phyloP scores from a whole-genome alignment of 1,140 invertebrate species.

The Pseudobourletiella spinata region DNA sequence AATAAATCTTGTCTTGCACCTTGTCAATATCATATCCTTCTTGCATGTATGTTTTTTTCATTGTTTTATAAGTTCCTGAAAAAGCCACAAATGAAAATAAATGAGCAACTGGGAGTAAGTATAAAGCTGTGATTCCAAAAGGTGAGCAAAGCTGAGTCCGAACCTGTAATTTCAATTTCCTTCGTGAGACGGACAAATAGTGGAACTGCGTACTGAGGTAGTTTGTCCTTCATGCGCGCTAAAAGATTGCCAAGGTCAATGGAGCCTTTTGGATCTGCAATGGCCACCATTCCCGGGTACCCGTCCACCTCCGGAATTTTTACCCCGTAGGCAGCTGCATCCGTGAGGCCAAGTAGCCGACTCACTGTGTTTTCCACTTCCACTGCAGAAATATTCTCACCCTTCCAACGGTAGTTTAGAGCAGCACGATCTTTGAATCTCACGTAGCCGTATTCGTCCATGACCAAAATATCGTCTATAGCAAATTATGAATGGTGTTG shows the following conservation, averaged over 20 bases:
- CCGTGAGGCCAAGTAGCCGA: conserved; percentile 69
- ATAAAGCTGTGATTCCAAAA: neutral
- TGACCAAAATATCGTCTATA: conserved; percentile 51
- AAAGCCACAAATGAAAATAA: neutral
- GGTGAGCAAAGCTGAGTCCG: conserved; percentile 24
- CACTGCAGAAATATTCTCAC: conserved; percentile 97
- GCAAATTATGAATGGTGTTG: neutral
- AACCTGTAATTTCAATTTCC: conserved; percentile 17
- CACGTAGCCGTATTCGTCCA: conserved; percentile 53
- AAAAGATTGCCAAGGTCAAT: conserved; percentile 58
- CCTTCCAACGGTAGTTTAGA: conserved; percentile 73
- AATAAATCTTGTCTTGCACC: conserved; percentile 69
- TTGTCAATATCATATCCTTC: conserved; percentile 75
- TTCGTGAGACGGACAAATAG: conserved; percentile 62
- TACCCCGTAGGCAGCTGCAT: conserved; percentile 81
- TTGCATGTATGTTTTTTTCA: conserved; percentile 79
- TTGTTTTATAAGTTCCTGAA: conserved; percentile 83
- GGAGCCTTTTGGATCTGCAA: conserved; percentile 65
- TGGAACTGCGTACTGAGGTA: conserved; percentile 78
- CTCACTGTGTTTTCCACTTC: no score
- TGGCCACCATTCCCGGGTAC: conserved; percentile 76
- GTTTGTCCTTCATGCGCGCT: conserved; percentile 53
- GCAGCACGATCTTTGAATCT: conserved; percentile 56
- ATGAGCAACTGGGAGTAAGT: neutral
- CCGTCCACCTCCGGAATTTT: conserved; percentile 50